Base-by-base conservation (phyloP, 2,888 invertebrate species). In the Yponomeuta evonymella region DNA sequence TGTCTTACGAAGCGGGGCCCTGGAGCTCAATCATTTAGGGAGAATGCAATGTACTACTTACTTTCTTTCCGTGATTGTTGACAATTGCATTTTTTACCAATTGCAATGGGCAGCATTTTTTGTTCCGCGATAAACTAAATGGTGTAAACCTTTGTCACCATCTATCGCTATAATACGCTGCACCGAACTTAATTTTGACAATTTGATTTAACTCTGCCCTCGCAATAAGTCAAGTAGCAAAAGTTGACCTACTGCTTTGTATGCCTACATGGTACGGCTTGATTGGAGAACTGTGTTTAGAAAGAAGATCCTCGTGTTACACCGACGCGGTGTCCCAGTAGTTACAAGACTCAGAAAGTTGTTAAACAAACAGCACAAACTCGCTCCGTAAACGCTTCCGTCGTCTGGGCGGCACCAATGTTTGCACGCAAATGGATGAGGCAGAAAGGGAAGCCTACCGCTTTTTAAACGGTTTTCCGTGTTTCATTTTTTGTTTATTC, bases 391-490 rank as follows among this genome's bases (percentile, higher is more conserved):
- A 78, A 76, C 77, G 79, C 79, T 77, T 74, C 76, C 75, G 77
- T 73, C 58, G 67, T 58, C 51, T 70, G 58, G 30, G 62, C 12
- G 9, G 33, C 15, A 63, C 70, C 79, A 83, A 85, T 85, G 85
- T 85, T 84, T 81, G 81, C 79, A 78, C 81, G 84, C 83, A 83
- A 83, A 58, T 58, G 51, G 82, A 78, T 81, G 51, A 58, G 81
- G 80, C 80, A 77, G 82, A 78, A 77, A 74, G 76, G 77, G 76
- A 79, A 79, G 76, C 78, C 74, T 71, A 73, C 76, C 79, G 78
- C 77, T 79, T 79, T 77, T 79, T 79, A 79, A 81, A 81, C 80
- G 79, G 78, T 79, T 81, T 84, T 82, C 81, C 79, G 80, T 79
- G 79, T 67, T 77, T 77, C 79, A 77, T 75, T 77, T 78, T 80